phyloP scores from a whole-genome alignment of 2,888 invertebrate genomes.

The Sinhomidia bicolor region DNA sequence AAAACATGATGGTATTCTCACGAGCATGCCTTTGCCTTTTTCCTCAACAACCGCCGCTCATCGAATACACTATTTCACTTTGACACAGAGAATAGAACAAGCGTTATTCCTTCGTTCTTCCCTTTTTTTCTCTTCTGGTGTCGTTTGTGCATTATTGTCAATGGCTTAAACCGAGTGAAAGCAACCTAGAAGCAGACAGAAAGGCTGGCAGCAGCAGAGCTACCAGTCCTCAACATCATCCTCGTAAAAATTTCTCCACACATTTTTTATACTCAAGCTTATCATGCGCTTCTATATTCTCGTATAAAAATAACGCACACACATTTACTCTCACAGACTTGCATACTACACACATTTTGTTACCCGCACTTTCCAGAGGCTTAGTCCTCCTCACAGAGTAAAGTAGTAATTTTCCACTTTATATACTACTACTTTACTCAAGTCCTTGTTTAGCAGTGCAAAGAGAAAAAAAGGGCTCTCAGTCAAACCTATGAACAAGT shows the following conservation, averaged over 20 bases:
- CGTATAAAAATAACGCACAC: not conserved
- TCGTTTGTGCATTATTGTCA: not conserved
- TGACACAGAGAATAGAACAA: conserved; percentile 16
- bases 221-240: conserved; percentile 55
- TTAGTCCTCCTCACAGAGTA: not conserved
- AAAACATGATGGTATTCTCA: conserved; percentile 44
- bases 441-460: conserved; percentile 6
- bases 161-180: conserved; percentile 54
- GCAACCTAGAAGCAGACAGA: conserved; percentile 33
- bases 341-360: not conserved
- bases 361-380: not conserved
- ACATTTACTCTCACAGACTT: not conserved
- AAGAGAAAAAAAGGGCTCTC: conserved; percentile 6
- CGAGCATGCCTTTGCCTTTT: not conserved
- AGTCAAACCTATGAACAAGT: conserved; percentile 8
- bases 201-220: conserved; percentile 54
- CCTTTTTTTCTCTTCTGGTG: not conserved
- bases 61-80: not conserved
- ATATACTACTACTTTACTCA: conserved; percentile 9
- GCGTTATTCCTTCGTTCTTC: not conserved
- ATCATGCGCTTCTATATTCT: conserved; percentile 22
- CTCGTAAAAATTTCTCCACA: conserved; percentile 33
- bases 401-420: conserved; percentile 20
- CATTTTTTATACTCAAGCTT: conserved; percentile 15
- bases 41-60: not conserved